phyloP scores from a whole-genome alignment of 2,888 invertebrate species.

The Pomacea canaliculata region DNA sequence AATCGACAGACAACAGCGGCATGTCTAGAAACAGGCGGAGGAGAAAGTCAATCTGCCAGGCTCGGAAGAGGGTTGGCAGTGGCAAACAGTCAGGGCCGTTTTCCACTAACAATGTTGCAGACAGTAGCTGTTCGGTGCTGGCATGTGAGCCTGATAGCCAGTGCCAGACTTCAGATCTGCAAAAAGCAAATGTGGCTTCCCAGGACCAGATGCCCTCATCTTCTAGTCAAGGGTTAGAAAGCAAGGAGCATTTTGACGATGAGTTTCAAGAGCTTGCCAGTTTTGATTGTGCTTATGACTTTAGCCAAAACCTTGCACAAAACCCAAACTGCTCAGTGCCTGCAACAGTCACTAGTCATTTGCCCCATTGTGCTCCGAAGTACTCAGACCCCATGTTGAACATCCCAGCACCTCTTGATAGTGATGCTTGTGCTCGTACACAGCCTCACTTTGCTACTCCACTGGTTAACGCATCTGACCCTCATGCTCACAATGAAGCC shows the following conservation, averaged over 20 bases:
- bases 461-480: neutral
- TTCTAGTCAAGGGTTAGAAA: neutral
- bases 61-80: neutral
- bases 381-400: slow-evolving; percentile 13
- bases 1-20: neutral
- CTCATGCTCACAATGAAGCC: neutral
- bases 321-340: slow-evolving; percentile 1
- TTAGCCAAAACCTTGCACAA: slow-evolving; percentile 10
- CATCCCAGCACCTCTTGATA: slow-evolving; percentile 1
- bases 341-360: slow-evolving; percentile 9
- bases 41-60: neutral
- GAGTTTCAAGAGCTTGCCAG: slow-evolving; percentile 22
- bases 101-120: neutral
- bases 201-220: neutral
- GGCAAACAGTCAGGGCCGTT: neutral
- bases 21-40: neutral
- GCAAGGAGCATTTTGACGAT: slow-evolving; percentile 23
- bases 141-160: neutral
- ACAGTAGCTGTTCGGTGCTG: neutral
- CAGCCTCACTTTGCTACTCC: slow-evolving; percentile 13
- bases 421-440: neutral
- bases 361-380: slow-evolving; percentile 13
- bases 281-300: slow-evolving; percentile 22
- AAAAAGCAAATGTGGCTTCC: neutral
- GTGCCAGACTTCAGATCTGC: neutral